These are phyloP conservation scores for Cossypha heuglini DNA, from an alignment of 2,797 vertebrate species.

Conservation along the genomic window DNA sequence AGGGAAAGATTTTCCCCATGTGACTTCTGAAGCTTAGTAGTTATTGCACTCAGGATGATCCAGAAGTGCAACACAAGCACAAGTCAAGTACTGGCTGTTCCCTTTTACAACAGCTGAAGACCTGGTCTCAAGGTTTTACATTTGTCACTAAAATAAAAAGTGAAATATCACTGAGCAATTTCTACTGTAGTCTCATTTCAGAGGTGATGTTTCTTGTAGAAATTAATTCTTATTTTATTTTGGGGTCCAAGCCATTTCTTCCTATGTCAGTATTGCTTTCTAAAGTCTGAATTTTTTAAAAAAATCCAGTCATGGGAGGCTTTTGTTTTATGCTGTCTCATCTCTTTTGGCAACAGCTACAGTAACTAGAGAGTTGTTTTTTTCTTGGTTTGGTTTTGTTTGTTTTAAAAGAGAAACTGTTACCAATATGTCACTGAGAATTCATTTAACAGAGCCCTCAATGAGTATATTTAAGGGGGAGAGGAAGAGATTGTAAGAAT, in stretches of 20 bases:
- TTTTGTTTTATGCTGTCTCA: slow-evolving; percentile 1
- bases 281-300: not conserved
- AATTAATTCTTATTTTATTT: not conserved
- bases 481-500: not conserved
- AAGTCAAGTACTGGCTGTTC: not conserved
- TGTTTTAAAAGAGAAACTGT: not conserved
- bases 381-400: not conserved
- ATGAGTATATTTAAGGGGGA: not conserved
- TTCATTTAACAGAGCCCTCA: not conserved
- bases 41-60: not conserved
- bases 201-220: not conserved
- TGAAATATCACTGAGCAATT: not conserved
- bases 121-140: not conserved
- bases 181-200: not conserved
- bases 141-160: not conserved
- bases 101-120: not conserved
- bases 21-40: not conserved
- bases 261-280: not conserved
- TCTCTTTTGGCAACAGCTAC: not conserved
- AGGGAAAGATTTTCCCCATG: not conserved
- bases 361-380: not conserved
- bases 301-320: not conserved
- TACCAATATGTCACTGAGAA: not conserved
- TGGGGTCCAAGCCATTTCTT: not conserved
- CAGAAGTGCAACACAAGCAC: not conserved